Evolutionary conservation across 2,888 invertebrate genomes (phyloP).

Genomic region (Plagodis dolabraria): DNA sequence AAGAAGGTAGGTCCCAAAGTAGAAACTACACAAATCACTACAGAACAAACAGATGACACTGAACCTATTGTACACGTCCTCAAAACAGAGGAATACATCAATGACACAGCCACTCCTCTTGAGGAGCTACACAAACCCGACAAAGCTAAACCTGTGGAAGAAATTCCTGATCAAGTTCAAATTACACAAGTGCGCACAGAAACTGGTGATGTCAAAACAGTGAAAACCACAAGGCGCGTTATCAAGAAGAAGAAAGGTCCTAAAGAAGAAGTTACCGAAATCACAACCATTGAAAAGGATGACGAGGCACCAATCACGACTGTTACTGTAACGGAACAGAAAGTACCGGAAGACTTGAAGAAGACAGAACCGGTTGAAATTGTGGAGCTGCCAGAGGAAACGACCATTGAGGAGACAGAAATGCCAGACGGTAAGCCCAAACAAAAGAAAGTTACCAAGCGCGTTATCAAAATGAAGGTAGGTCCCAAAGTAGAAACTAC

Average conservation of each 20-base stretch:
- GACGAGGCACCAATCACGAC: conserved; percentile 30
- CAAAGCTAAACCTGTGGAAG: conserved; percentile 43
- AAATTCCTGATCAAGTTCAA: conserved; percentile 36
- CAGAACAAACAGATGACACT: conserved; percentile 54
- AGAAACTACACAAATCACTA: conserved; percentile 55
- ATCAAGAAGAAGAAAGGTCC: conserved; percentile 42
- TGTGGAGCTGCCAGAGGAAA: not conserved
- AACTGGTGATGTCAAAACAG: conserved; percentile 47
- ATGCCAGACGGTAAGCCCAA: not conserved
- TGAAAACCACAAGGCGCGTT: conserved; percentile 49
- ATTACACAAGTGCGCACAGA: conserved; percentile 35
- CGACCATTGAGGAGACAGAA: not conserved
- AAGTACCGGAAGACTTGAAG: not conserved
- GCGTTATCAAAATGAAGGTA: conserved; percentile 48
- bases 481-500: conserved; percentile 60
- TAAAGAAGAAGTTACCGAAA: conserved; percentile 40
- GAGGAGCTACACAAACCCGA: conserved; percentile 35
- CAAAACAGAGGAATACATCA: conserved; percentile 46
- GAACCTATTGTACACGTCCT: conserved; percentile 39
- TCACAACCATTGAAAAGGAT: conserved; percentile 29
- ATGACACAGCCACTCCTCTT: conserved; percentile 41
- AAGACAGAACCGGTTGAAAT: not conserved
- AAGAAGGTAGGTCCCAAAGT: conserved; percentile 53
- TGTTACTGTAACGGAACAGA: not conserved
- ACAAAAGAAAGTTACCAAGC: not conserved